Evolutionary conservation across 2,113 vertebrate species (phyloP).

Genomic region (Hylia prasina): DNA sequence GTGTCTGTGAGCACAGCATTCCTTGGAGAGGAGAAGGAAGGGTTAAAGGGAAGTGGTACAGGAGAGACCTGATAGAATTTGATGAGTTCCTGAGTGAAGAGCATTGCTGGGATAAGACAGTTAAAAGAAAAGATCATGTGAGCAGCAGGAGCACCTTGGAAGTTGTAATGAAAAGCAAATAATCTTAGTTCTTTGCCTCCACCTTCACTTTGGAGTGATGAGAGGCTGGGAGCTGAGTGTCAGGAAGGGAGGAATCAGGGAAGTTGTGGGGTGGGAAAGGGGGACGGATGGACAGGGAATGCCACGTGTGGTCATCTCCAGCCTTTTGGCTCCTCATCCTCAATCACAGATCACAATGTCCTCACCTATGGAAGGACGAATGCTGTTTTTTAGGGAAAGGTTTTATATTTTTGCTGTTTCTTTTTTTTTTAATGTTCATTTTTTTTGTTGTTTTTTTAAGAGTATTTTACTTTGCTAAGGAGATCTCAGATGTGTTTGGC

Average conservation of each 20-base stretch:
- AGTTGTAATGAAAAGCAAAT: neutral
- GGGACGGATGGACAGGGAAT: neutral
- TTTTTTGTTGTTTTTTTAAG: neutral
- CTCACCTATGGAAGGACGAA: neutral
- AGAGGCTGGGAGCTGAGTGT: neutral
- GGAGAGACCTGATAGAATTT: neutral
- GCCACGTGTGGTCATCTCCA: neutral
- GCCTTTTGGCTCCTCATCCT: neutral
- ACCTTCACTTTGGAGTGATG: neutral
- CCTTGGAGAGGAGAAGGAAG: neutral
- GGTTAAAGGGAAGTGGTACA: neutral
- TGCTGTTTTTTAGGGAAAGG: neutral
- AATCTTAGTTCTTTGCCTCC: neutral
- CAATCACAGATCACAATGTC: constrained; percentile 16
- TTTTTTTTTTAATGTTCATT: neutral
- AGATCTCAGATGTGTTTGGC: neutral
- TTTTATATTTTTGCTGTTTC: constrained; percentile 46
- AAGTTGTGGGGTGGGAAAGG: neutral
- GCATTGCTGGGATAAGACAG: neutral
- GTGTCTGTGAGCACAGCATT: neutral
- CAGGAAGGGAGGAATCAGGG: accelerated
- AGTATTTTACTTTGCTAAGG: neutral
- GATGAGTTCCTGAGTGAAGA: neutral
- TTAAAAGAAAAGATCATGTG: neutral
- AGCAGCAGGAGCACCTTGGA: neutral